These are phyloP conservation scores for Amphiprion clarkii DNA, from an alignment of 2,797 vertebrate species.

Conservation along the genomic window DNA sequence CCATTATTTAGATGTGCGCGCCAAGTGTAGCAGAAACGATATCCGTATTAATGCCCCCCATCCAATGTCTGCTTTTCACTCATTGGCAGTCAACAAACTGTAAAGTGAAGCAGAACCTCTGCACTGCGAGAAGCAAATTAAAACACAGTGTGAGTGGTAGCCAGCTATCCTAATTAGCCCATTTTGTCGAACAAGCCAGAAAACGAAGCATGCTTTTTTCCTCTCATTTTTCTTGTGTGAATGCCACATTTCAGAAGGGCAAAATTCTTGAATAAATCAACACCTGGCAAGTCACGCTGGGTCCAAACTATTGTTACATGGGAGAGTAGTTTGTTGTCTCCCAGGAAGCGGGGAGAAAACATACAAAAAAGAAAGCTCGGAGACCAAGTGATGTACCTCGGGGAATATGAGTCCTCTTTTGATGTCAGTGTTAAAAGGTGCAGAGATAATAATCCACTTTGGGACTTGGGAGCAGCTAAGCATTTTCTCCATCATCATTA, in stretches of 20 bases:
- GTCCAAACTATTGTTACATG: constrained; percentile 52
- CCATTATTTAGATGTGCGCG: constrained; percentile 55
- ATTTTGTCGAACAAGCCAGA: constrained; percentile 49
- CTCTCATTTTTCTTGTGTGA: constrained; percentile 38
- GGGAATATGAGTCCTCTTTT: constrained; percentile 62
- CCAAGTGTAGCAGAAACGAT: constrained; percentile 51
- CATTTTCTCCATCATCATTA: constrained; percentile 63
- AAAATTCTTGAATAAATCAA: constrained; percentile 43
- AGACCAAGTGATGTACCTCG: constrained; percentile 35
- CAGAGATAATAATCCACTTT: constrained; percentile 75
- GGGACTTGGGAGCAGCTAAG: constrained; percentile 60
- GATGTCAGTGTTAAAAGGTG: constrained; percentile 69
- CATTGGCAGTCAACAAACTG: constrained; percentile 60
- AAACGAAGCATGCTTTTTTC: constrained; percentile 23
- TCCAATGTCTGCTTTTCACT: constrained; percentile 58
- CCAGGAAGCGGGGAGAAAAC: constrained; percentile 39
- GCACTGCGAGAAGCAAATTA: constrained; percentile 63
- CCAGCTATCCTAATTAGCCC: constrained; percentile 61
- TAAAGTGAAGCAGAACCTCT: constrained; percentile 53
- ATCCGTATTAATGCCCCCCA: constrained; percentile 64
- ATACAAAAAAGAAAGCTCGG: constrained; percentile 30
- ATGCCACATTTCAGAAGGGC: constrained; percentile 51
- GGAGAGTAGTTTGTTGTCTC: constrained; percentile 55
- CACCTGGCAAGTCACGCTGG: constrained; percentile 48
- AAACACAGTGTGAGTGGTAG: constrained; percentile 54